Percentiles rank a stretch among this genome's conserved stretches.
These are phyloP conservation scores for Rhinichthys klamathensis DNA, from an alignment of 2,113 vertebrate genomes.

Conservation along the genomic window DNA sequence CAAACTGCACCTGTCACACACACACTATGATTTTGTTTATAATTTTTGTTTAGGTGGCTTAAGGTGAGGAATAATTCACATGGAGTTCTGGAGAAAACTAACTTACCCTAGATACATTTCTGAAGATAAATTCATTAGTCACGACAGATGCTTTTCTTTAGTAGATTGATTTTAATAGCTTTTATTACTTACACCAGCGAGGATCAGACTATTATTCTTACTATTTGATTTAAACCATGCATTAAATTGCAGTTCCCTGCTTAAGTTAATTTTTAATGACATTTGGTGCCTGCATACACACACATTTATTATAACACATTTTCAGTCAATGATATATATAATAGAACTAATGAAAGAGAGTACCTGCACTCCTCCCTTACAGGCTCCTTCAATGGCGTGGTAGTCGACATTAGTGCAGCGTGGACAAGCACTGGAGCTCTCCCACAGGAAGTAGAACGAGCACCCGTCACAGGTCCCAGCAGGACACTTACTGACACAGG, in stretches of 20 bases:
- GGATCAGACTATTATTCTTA: neutral
- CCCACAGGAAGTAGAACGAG: slow-evolving; percentile 92
- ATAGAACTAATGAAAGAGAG: neutral
- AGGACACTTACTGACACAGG: slow-evolving; percentile 81
- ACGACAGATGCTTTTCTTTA: neutral
- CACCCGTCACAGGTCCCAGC: slow-evolving; percentile 95
- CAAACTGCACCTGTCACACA: slow-evolving; percentile 8
- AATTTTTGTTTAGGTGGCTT: neutral
- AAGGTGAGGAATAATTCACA: neutral
- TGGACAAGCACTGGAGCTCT: slow-evolving; percentile 92
- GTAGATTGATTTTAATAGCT: neutral
- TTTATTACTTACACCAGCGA: neutral
- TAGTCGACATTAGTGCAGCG: slow-evolving; percentile 88
- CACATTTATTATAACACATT: neutral
- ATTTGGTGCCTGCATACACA: neutral
- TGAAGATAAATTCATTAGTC: neutral
- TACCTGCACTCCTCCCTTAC: slow-evolving; percentile 91
- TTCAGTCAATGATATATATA: neutral
- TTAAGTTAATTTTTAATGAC: neutral
- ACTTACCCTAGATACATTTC: neutral
- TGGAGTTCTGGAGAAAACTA: slow-evolving; percentile 2
- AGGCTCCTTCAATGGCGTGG: slow-evolving; percentile 91
- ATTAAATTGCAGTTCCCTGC: neutral
- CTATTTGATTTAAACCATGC: neutral
- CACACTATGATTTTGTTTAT: neutral